A percentile compares a stretch with the other conserved stretches of the same genome.
phyloP scores from a whole-genome alignment of 2,797 vertebrate species.

The Echiichthys vipera region DNA sequence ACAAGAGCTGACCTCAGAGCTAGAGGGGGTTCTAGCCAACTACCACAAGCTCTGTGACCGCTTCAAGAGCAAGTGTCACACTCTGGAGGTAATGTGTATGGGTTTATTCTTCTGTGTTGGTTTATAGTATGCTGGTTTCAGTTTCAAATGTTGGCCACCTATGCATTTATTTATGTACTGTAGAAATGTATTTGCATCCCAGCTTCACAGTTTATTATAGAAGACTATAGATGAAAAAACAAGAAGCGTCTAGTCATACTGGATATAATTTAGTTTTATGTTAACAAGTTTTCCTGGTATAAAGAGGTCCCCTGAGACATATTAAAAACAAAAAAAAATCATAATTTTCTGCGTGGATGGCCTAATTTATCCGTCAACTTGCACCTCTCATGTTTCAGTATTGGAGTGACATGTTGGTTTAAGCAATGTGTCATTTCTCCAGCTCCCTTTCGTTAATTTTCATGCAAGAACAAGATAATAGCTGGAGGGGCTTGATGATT shows the following conservation, averaged over 20 bases:
- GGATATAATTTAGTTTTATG: not conserved
- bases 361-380: slow-evolving; percentile 13
- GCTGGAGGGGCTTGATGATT: slow-evolving; percentile 9
- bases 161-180: not conserved
- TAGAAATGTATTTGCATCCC: not conserved
- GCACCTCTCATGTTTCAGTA: not conserved
- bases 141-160: not conserved
- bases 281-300: not conserved
- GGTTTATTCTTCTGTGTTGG: not conserved
- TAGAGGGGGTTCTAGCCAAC: slow-evolving; percentile 90
- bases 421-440: slow-evolving; percentile 18
- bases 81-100: slow-evolving; percentile 89
- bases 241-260: not conserved
- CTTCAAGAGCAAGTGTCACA: slow-evolving; percentile 96
- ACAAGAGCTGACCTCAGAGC: slow-evolving; percentile 87
- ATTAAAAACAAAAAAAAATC: not conserved
- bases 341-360: slow-evolving; percentile 11
- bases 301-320: not conserved
- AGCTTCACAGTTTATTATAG: not conserved
- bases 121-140: not conserved
- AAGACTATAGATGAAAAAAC: not conserved
- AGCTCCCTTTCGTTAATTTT: slow-evolving; percentile 27
- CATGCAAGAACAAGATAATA: slow-evolving; percentile 8
- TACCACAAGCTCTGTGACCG: slow-evolving; percentile 96
- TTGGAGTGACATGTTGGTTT: slow-evolving; percentile 23